A percentile compares a stretch with the other conserved stretches of the same genome.
phyloP scores from a whole-genome alignment of 2,797 vertebrate genomes.

The Arctocebus calabarensis region DNA sequence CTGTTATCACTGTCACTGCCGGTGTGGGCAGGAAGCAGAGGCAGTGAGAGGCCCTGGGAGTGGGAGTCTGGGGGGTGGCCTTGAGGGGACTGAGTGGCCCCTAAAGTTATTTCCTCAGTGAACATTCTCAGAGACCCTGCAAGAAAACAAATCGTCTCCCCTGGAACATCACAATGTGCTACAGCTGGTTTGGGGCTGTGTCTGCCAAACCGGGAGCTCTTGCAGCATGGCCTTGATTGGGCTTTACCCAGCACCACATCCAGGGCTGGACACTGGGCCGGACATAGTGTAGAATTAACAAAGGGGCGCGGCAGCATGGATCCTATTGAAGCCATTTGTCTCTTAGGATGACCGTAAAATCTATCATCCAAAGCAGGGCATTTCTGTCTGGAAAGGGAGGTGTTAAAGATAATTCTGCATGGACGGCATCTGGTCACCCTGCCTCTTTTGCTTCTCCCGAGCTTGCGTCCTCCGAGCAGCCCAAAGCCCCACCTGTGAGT shows the following conservation, averaged over 20 bases:
- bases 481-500: neutral
- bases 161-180: rapidly evolving
- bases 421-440: neutral
- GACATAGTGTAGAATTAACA: rapidly evolving
- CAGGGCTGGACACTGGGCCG: neutral
- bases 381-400: neutral
- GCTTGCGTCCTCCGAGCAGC: neutral
- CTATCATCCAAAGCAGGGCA: too few relatives aligned
- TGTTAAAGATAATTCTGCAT: neutral
- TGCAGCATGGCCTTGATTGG: rapidly evolving
- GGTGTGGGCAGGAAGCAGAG: neutral
- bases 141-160: neutral
- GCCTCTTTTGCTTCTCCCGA: rapidly evolving
- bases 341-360: neutral
- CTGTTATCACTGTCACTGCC: neutral
- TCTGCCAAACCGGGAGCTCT: rapidly evolving
- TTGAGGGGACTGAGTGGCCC: neutral
- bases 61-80: neutral
- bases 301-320: neutral
- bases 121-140: neutral
- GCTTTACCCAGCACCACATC: rapidly evolving
- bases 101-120: neutral
- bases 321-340: neutral
- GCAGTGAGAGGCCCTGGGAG: too few relatives aligned
- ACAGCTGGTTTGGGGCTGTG: neutral